Evolutionary conservation across 2,888 invertebrate genomes (phyloP).

Genomic region (Sarcophaga caerulescens): DNA sequence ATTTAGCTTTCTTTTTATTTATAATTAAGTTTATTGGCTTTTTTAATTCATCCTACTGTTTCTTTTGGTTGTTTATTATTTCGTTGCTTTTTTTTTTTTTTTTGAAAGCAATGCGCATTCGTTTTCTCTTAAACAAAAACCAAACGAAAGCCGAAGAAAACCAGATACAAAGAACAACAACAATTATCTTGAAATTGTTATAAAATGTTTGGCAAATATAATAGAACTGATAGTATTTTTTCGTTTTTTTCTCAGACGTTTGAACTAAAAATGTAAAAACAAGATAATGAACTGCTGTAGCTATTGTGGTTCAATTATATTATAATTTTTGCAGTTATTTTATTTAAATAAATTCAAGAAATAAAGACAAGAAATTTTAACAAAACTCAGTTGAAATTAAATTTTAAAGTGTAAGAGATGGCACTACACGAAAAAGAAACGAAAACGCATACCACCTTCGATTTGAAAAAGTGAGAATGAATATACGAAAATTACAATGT

Average conservation of each 20-base stretch:
- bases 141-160: constrained; percentile 1
- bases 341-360: constrained; percentile 50
- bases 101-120: constrained; percentile 50
- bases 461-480: too few species aligned
- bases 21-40: too few species aligned
- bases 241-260: too few species aligned
- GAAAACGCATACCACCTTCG: too few species aligned
- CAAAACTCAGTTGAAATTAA: constrained; percentile 36
- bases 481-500: too few species aligned
- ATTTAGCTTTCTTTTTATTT: too few species aligned
- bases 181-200: constrained; percentile 44
- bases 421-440: too few species aligned
- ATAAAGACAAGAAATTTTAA: constrained; percentile 52
- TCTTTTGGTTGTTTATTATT: not conserved
- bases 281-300: too few species aligned
- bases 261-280: too few species aligned
- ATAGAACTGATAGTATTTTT: not conserved
- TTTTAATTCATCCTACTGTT: not conserved
- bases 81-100: not conserved
- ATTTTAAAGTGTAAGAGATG: constrained; percentile 17
- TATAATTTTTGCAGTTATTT: constrained; percentile 47
- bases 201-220: constrained; percentile 54
- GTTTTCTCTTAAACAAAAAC: constrained; percentile 44
- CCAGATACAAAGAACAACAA: constrained; percentile 43
- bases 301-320: not conserved